Percentiles rank a stretch among this genome's conserved stretches.
These are phyloP conservation scores for Eupithecia tripunctaria DNA, from an alignment of 2,888 invertebrate species.

Conservation along the genomic window DNA sequence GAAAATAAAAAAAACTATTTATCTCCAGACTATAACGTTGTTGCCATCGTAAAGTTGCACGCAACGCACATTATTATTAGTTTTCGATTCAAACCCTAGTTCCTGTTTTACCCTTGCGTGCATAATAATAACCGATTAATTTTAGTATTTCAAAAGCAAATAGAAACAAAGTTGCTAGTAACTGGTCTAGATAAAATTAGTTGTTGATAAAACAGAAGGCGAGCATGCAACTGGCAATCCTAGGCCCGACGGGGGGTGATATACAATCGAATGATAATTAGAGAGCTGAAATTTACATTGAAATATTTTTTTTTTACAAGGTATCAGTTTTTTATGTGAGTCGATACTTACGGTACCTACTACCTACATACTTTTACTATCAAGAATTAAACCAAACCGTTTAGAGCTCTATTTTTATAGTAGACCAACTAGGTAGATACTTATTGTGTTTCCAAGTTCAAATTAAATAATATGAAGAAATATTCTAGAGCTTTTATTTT, in stretches of 20 bases:
- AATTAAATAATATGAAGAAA: no score
- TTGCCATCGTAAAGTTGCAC: constrained; percentile 1
- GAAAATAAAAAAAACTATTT: no score
- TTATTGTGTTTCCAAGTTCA: no score
- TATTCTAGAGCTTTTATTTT: no score
- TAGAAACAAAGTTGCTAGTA: constrained; percentile 35
- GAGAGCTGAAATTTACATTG: constrained; percentile 29
- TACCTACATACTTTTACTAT: no score
- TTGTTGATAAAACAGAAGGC: constrained; percentile 38
- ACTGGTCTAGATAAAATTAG: constrained; percentile 36
- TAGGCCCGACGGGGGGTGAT: constrained; percentile 41
- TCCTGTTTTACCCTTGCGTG: constrained; percentile 25
- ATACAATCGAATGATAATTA: constrained; percentile 38
- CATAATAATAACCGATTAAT: constrained; percentile 33
- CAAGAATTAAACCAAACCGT: no score
- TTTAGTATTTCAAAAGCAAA: constrained; percentile 30
- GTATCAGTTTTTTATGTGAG: background rate
- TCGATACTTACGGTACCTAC: no score
- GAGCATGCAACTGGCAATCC: constrained; percentile 44
- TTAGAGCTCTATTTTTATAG: no score
- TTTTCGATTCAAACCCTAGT: constrained; percentile 12
- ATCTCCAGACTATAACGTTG: background rate
- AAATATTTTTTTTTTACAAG: background rate
- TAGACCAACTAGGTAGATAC: no score
- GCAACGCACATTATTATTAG: constrained; percentile 3